Conservation (phyloP, 2,888 invertebrate species). For the Phytoseiulus persimilis region DNA sequence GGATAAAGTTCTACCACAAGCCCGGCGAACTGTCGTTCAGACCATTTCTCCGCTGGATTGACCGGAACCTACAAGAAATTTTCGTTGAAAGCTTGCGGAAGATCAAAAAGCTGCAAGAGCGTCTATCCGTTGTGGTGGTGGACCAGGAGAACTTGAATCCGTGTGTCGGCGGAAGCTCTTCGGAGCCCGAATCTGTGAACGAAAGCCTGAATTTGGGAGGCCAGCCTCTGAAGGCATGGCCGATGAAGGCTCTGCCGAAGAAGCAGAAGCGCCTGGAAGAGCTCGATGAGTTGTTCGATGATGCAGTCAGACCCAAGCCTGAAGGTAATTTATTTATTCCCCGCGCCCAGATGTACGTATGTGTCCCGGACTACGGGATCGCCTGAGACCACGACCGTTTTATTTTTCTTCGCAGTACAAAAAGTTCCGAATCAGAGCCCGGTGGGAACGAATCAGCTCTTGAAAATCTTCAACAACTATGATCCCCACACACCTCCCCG, state of each 20-base stretch:
- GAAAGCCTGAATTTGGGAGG: slow-evolving; percentile 47
- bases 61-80: slow-evolving; percentile 49
- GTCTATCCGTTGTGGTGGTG: slow-evolving; percentile 20
- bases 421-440: slow-evolving; percentile 1
- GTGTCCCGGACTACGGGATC: not conserved
- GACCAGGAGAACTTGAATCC: not conserved
- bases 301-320: not conserved
- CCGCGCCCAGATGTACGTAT: too few relatives aligned
- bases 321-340: not conserved
- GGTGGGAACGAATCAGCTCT: not conserved
- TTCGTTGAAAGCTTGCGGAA: slow-evolving; percentile 50
- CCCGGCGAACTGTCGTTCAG: slow-evolving; percentile 48
- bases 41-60: slow-evolving; percentile 51
- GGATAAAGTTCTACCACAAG: slow-evolving; percentile 40
- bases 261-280: slow-evolving; percentile 8
- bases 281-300: slow-evolving; percentile 11
- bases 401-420: not conserved
- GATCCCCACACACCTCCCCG: slow-evolving; percentile 40
- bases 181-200: not conserved
- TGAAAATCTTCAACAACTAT: slow-evolving; percentile 29
- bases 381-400: not conserved
- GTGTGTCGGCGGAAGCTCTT: not conserved
- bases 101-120: slow-evolving; percentile 45
- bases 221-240: slow-evolving; percentile 49
- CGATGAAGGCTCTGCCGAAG: slow-evolving; percentile 5